Conservation (phyloP, 2,888 invertebrate species). For the Imbricaverruca yamaguchii region DNA sequence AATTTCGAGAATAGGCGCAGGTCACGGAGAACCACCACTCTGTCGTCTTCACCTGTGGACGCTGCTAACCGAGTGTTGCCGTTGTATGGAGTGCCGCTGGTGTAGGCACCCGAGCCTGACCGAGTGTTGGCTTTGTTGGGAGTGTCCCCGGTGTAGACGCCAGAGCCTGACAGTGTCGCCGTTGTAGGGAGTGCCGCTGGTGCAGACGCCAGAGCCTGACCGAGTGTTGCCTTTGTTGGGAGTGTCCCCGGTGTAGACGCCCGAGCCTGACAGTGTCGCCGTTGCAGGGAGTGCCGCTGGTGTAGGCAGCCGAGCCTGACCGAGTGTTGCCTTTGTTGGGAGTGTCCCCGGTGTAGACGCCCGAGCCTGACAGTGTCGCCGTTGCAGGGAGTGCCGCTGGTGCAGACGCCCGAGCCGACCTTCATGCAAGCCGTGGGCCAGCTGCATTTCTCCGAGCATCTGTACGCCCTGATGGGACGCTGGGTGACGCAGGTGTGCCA, state of each 20-base stretch:
- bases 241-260: background rate
- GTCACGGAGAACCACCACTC: no score
- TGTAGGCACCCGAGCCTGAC: no score
- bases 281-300: no score
- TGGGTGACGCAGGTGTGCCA: background rate
- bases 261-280: background rate
- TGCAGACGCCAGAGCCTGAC: no score
- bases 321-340: no score
- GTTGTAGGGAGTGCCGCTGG: background rate
- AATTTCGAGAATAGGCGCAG: no score
- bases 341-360: background rate
- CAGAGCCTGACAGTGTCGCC: background rate
- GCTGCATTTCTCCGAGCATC: background rate
- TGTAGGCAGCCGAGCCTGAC: no score
- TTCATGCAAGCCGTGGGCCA: background rate
- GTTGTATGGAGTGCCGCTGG: no score
- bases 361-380: background rate
- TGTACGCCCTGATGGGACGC: background rate
- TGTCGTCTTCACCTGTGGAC: no score
- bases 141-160: background rate
- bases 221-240: no score
- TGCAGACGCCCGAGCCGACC: background rate
- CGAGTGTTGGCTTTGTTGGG: no score
- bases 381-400: background rate
- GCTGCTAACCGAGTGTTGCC: no score